These are phyloP conservation scores for Acipenser ruthenus DNA, from an alignment of 2,797 vertebrate species.

Conservation along the genomic window DNA sequence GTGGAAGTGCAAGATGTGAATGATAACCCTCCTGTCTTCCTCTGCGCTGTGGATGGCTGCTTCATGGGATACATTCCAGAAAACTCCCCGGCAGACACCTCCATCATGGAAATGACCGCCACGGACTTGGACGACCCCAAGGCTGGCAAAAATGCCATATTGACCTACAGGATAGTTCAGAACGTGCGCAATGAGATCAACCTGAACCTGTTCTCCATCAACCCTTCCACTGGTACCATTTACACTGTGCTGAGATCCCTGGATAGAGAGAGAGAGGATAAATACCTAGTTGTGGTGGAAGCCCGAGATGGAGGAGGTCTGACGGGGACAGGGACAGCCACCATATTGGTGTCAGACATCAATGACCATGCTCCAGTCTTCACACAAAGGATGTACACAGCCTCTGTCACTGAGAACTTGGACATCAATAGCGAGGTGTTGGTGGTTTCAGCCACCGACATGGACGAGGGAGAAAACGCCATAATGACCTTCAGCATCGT, in stretches of 20 bases:
- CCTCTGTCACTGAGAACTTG: constrained; percentile 64
- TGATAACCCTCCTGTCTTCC: constrained; percentile 73
- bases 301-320: constrained; percentile 77
- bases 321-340: constrained; percentile 76
- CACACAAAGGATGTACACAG: constrained; percentile 62
- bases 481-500: constrained; percentile 75
- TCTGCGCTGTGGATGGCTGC: constrained; percentile 64
- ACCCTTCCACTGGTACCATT: constrained; percentile 68
- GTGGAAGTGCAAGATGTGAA: constrained; percentile 75
- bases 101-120: constrained; percentile 79
- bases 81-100: constrained; percentile 72
- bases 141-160: constrained; percentile 59
- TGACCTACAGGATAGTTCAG: constrained; percentile 77
- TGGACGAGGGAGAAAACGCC: constrained; percentile 74
- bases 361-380: constrained; percentile 82
- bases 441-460: constrained; percentile 69
- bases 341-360: constrained; percentile 71
- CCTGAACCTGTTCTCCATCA: constrained; percentile 78
- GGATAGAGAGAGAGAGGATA: constrained; percentile 69
- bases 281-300: constrained; percentile 73
- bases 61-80: constrained; percentile 69
- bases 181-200: constrained; percentile 78
- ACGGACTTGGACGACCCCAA: constrained; percentile 76
- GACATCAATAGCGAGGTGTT: constrained; percentile 69
- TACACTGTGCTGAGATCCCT: constrained; percentile 68